Conservation (phyloP, 2,113 vertebrate species). For the Lasiurus borealis region DNA sequence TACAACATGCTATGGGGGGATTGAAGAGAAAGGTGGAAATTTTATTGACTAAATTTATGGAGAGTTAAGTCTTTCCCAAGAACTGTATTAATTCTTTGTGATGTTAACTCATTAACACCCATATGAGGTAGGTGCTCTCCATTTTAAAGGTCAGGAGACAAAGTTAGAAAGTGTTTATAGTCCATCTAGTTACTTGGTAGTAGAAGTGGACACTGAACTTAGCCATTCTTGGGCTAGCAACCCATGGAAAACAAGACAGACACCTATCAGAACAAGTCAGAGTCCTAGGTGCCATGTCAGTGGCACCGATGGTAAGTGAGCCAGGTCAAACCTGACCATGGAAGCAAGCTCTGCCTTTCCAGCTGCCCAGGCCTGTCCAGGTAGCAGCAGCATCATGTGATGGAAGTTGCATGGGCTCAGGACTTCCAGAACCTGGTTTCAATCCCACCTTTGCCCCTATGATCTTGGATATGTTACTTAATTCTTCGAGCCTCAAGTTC, state of each 20-base stretch:
- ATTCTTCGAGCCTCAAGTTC: neutral
- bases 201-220: neutral
- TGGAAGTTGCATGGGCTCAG: no score
- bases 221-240: neutral
- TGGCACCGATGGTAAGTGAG: rapidly evolving
- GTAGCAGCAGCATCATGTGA: neutral
- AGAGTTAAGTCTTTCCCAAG: neutral
- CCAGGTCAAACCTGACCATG: neutral
- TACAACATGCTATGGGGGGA: neutral
- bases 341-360: no score
- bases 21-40: neutral
- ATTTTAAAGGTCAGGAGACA: neutral
- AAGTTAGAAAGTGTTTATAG: neutral
- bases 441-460: neutral
- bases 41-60: neutral
- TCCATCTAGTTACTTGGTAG: neutral
- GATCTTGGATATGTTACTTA: neutral
- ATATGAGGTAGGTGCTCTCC: neutral
- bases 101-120: neutral
- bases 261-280: neutral
- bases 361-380: neutral
- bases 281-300: neutral
- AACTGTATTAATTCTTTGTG: neutral
- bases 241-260: neutral
- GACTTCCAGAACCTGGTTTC: neutral